These are phyloP conservation scores for Branchinecta sandiegonensis DNA, from an alignment of 2,888 invertebrate genomes.

Conservation along the genomic window DNA sequence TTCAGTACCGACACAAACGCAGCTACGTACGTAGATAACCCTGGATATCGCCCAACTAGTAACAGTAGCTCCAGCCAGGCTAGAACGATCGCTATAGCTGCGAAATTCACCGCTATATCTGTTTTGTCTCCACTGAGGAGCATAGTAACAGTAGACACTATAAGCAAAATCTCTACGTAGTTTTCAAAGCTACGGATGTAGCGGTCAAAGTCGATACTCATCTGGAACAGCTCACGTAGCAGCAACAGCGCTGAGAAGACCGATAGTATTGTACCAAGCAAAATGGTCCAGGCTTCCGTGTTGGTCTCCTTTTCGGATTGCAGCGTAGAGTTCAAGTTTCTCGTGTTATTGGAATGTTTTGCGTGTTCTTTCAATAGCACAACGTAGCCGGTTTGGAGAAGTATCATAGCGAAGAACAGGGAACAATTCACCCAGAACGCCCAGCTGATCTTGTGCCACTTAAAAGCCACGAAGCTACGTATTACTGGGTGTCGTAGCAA, in stretches of 20 bases:
- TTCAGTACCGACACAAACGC: conserved; percentile 27
- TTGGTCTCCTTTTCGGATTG: conserved; percentile 22
- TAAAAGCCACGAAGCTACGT: conserved; percentile 26
- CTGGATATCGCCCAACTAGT: conserved; percentile 27
- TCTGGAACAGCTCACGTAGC: conserved; percentile 18
- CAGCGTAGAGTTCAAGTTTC: neutral
- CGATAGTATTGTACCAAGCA: neutral
- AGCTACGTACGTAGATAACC: conserved; percentile 26
- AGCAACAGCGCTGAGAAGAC: conserved; percentile 17
- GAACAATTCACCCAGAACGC: conserved; percentile 25
- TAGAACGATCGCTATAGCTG: conserved; percentile 26
- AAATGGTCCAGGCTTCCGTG: conserved; percentile 20
- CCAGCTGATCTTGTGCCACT: conserved; percentile 27
- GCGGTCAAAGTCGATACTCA: conserved; percentile 16
- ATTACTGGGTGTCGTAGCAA: conserved; percentile 49
- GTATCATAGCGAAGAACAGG: conserved; percentile 25
- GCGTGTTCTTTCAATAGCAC: conserved; percentile 19
- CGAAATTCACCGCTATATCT: conserved; percentile 24
- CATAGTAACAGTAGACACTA: conserved; percentile 23
- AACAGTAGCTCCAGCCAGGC: conserved; percentile 27
- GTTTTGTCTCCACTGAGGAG: conserved; percentile 20
- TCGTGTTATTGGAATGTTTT: neutral
- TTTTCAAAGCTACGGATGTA: conserved; percentile 17
- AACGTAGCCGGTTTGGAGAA: conserved; percentile 26
- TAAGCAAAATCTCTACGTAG: conserved; percentile 21